phyloP scores from a whole-genome alignment of 2,888 invertebrate genomes.

The Athripsodes cinereus region DNA sequence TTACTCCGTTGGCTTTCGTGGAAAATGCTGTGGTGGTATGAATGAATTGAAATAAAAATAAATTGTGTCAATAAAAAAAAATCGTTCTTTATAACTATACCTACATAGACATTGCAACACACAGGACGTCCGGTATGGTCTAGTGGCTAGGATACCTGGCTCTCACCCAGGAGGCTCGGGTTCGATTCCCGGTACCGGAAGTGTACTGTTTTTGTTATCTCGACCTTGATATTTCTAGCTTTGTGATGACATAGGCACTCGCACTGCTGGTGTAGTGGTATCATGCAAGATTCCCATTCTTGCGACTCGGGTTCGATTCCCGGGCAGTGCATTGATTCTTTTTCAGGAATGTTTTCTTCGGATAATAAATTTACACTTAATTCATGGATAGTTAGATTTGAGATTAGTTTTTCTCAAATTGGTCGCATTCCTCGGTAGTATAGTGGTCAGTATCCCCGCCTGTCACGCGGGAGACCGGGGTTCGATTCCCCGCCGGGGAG shows the following conservation, averaged over 20 bases:
- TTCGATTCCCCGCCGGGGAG: constrained; percentile 27
- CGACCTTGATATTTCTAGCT: too few species aligned
- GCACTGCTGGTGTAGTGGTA: constrained; percentile 97
- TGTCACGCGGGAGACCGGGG: constrained; percentile 27
- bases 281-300: constrained; percentile 97
- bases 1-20: too few species aligned
- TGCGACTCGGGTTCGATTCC: constrained; percentile 97
- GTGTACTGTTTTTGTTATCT: too few species aligned
- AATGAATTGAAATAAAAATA: too few species aligned
- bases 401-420: too few species aligned
- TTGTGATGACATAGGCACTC: background rate
- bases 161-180: constrained; percentile 69
- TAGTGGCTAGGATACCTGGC: constrained; percentile 69
- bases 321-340: constrained; percentile 67
- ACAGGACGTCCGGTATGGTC: constrained; percentile 61
- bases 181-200: constrained; percentile 61
- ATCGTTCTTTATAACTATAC: too few species aligned
- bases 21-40: too few species aligned
- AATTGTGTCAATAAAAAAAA: too few species aligned
- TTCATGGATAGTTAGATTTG: too few species aligned
- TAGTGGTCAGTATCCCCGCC: constrained; percentile 26
- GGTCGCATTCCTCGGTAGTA: constrained; percentile 17
- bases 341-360: too few species aligned
- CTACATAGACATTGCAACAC: too few species aligned
- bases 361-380: too few species aligned